Evolutionary conservation across 2,113 vertebrate genomes (phyloP).

Genomic region (Ellobius talpinus): DNA sequence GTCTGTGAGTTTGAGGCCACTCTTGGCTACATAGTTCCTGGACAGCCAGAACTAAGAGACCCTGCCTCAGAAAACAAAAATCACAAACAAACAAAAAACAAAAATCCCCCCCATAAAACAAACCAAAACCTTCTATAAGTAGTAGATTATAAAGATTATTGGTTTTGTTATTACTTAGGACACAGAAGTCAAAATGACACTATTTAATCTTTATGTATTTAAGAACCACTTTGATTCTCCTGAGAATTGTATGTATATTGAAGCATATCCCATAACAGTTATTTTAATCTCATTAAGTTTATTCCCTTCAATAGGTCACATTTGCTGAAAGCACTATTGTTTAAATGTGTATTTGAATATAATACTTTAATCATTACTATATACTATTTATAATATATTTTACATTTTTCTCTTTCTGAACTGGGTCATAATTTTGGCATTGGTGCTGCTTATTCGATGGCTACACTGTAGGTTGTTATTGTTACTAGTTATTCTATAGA

Average conservation of each 20-base stretch:
- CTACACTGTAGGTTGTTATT: background rate
- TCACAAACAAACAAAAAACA: background rate
- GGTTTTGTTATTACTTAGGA: background rate
- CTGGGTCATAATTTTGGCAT: background rate
- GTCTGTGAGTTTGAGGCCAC: background rate
- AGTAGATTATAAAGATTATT: background rate
- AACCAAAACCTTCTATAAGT: background rate
- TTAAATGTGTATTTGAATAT: constrained; percentile 36
- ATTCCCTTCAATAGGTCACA: background rate
- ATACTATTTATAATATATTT: background rate
- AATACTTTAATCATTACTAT: constrained; percentile 27
- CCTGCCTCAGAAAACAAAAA: background rate
- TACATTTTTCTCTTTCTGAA: constrained; percentile 38
- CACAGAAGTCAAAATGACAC: background rate
- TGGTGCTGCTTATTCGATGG: background rate
- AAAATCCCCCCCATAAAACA: background rate
- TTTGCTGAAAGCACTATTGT: background rate
- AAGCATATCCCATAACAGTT: background rate
- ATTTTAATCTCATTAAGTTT: constrained; percentile 28
- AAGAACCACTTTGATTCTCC: background rate
- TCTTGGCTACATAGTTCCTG: background rate
- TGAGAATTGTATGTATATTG: background rate
- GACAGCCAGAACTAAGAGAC: background rate
- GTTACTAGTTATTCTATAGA: constrained; percentile 15
- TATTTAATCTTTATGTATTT: constrained; percentile 3